Base-by-base conservation (phyloP, 1,140 invertebrate genomes). In the Drosophila pachea region DNA sequence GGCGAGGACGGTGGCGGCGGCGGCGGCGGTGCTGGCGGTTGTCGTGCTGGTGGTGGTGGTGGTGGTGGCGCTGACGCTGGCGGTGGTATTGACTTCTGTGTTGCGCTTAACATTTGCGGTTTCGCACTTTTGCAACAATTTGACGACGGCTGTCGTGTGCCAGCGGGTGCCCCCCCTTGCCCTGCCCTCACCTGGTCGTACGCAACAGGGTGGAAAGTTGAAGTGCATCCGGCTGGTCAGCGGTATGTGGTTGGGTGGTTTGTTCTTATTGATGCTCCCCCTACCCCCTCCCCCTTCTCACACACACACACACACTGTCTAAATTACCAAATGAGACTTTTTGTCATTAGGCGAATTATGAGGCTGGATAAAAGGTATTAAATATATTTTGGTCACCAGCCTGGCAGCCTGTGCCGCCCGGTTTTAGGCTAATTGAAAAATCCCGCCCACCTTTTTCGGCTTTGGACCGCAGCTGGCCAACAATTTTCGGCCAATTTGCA, bases 151-250 rank as follows among this genome's bases (percentile, higher is more conserved):
- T 49, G 66, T 66, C 71, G 58, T 73, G 64, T 53, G 65, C 50
- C 68, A 42, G 65, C 56, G 58, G 58, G 63, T 54, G 70, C 55
- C 60, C 73, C 16, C 45, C 45, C 14, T 29, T 33, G 6, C 32
- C 7, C 22, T 22, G 7, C 14, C 7, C 53, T 14, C 22, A 5
- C 29, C 11, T 59, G 11, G 14, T 78, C 77, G 68, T 84, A 84
- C 84, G 84, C 84, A 88, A 86, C 77, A 88, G 84, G 84, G 84
- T 87, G 84, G 84, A 87, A 87, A 84, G 84, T 87, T 87, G 84
- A 87, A 87, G 84, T 87, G 84, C 83, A 87, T 87, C 78, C 78
- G 83, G 81, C 64, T 86, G 81, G 81, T 86, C 81, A 86, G 81
- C 65, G 52, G 47, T 49, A 48, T 56, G 55, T 62, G 63, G 58